Conservation (phyloP, 2,888 invertebrate species). For the Calameuta idolon region DNA sequence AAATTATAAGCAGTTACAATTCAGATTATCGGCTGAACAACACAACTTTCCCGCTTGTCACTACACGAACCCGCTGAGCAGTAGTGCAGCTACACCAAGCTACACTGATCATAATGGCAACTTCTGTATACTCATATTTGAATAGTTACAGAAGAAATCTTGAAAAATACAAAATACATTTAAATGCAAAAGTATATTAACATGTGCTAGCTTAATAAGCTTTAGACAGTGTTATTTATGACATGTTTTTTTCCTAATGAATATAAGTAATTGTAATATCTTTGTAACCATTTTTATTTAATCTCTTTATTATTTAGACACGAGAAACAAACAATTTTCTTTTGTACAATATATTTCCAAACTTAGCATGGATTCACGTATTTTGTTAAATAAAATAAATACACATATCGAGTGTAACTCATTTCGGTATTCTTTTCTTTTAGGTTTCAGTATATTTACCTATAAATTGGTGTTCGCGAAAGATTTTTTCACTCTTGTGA, state of each 20-base stretch:
- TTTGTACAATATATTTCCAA: not conserved
- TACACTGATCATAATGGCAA: not conserved
- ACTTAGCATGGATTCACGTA: not conserved
- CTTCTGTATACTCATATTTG: not conserved
- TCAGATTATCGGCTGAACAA: not conserved
- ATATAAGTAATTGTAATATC: not conserved
- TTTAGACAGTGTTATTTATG: not conserved
- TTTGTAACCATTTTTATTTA: not conserved
- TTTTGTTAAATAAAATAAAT: not conserved
- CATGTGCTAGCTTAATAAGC: not conserved
- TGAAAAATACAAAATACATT: not conserved
- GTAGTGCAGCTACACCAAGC: not conserved
- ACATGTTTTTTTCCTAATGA: not conserved
- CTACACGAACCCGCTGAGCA: not conserved
- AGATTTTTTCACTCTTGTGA: not conserved
- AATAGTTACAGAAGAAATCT: not conserved
- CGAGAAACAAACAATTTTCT: not conserved
- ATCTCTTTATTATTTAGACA: not conserved
- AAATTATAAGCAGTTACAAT: not conserved
- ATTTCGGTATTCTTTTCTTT: not conserved
- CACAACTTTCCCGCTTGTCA: not conserved
- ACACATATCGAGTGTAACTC: not conserved
- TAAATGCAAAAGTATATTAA: not conserved
- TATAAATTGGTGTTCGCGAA: not conserved
- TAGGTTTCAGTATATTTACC: not conserved